phyloP scores from a whole-genome alignment of 2,797 vertebrate species.

The Aselliscus stoliczkanus region DNA sequence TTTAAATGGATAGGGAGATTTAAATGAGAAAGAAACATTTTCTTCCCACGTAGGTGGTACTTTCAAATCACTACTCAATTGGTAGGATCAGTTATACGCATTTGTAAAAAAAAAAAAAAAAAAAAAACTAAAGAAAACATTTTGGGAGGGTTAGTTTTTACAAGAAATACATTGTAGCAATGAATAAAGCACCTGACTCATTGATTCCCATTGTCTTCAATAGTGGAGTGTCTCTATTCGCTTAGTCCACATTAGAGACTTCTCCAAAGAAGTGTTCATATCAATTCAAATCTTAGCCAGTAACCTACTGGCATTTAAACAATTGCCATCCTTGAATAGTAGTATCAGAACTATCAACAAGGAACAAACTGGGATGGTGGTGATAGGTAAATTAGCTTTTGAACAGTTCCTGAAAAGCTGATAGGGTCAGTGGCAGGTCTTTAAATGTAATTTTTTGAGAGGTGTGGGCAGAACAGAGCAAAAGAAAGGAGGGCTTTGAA shows the following conservation, averaged over 20 bases:
- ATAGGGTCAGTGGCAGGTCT: background rate
- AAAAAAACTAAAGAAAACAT: background rate
- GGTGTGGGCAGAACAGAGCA: rapidly evolving
- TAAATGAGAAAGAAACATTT: background rate
- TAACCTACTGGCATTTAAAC: background rate
- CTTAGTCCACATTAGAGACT: background rate
- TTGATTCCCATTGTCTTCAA: background rate
- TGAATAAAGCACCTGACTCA: background rate
- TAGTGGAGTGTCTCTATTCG: background rate
- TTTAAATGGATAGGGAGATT: background rate
- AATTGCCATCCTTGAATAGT: background rate
- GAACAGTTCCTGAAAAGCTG: background rate
- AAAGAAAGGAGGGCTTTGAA: background rate
- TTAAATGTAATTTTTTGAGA: background rate
- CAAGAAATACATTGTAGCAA: background rate
- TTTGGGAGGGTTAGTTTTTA: background rate
- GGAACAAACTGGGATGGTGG: background rate
- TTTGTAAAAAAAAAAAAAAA: background rate
- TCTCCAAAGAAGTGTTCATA: background rate
- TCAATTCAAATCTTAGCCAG: background rate
- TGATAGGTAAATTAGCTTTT: background rate
- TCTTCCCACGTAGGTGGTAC: background rate
- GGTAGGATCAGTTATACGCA: background rate
- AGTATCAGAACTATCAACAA: background rate
- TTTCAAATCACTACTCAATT: background rate